phyloP scores from a whole-genome alignment of 1,140 invertebrate species.

The Laupala kohalensis region DNA sequence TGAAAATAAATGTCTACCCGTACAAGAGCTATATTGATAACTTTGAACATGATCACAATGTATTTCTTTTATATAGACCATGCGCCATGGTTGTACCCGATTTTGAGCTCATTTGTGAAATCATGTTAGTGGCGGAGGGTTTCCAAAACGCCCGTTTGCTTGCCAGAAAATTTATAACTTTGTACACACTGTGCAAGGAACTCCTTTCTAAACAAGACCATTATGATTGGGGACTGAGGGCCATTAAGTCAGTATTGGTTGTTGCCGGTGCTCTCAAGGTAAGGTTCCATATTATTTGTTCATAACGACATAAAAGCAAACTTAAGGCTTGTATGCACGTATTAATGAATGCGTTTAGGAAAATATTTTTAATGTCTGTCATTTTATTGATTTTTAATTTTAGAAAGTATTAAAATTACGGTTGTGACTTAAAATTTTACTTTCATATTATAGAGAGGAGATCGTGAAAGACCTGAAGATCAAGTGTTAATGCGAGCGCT shows the following conservation, averaged over 20 bases:
- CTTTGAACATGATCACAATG: not conserved
- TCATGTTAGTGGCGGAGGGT: constrained; percentile 86
- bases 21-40: not conserved
- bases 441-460: constrained; percentile 35
- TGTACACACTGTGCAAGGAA: constrained; percentile 78
- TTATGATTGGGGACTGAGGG: constrained; percentile 87
- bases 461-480: constrained; percentile 55
- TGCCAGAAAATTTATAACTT: constrained; percentile 82
- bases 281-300: not conserved
- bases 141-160: constrained; percentile 75
- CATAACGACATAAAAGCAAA: too few relatives aligned
- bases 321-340: too few relatives aligned
- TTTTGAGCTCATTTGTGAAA: constrained; percentile 85
- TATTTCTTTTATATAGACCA: constrained; percentile 41
- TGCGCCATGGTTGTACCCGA: constrained; percentile 93
- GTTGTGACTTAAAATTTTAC: not conserved
- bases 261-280: constrained; percentile 73
- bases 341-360: too few relatives aligned
- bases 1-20: not conserved
- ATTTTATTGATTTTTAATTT: not conserved
- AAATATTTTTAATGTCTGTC: not conserved
- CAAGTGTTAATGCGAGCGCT: constrained; percentile 73
- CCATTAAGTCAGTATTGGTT: constrained; percentile 84
- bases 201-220: constrained; percentile 86
- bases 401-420: not conserved